Conservation (phyloP, 2,888 invertebrate genomes). For the Parasteatoda lunata region DNA sequence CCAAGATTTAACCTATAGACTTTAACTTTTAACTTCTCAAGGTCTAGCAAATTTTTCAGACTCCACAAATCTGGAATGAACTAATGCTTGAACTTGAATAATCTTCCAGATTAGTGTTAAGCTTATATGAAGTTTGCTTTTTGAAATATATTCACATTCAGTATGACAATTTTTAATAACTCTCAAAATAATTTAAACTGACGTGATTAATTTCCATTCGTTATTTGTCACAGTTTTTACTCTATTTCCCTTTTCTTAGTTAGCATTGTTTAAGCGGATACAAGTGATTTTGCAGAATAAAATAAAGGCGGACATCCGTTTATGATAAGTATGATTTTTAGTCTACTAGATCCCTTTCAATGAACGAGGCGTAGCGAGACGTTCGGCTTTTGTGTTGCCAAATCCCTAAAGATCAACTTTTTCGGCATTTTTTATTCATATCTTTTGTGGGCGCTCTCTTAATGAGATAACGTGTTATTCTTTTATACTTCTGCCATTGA, state of each 20-base stretch:
- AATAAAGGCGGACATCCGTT: slow-evolving; percentile 50
- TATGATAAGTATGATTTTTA: slow-evolving; percentile 48
- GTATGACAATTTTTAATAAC: too few species aligned
- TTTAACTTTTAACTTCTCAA: too few species aligned
- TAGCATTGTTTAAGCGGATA: slow-evolving; percentile 9
- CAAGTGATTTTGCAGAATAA: slow-evolving; percentile 10
- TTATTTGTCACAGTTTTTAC: background rate
- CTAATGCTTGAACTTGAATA: too few species aligned
- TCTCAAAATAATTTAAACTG: too few species aligned
- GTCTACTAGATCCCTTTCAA: slow-evolving; percentile 9
- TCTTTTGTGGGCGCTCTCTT: slow-evolving; percentile 49
- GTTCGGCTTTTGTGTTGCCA: slow-evolving; percentile 47
- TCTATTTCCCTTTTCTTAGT: background rate
- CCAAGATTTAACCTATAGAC: too few species aligned
- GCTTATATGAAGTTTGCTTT: too few species aligned
- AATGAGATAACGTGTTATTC: slow-evolving; percentile 27
- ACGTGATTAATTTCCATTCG: background rate
- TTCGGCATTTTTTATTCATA: slow-evolving; percentile 17
- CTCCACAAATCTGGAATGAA: too few species aligned
- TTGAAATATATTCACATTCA: too few species aligned
- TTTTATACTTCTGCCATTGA: slow-evolving; percentile 42
- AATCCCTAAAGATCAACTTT: slow-evolving; percentile 8
- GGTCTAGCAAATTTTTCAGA: too few species aligned
- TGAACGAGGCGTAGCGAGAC: slow-evolving; percentile 22
- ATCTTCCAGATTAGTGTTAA: too few species aligned